Evolutionary conservation across 1,140 invertebrate genomes (phyloP).

Genomic region (Polyergus mexicanus): DNA sequence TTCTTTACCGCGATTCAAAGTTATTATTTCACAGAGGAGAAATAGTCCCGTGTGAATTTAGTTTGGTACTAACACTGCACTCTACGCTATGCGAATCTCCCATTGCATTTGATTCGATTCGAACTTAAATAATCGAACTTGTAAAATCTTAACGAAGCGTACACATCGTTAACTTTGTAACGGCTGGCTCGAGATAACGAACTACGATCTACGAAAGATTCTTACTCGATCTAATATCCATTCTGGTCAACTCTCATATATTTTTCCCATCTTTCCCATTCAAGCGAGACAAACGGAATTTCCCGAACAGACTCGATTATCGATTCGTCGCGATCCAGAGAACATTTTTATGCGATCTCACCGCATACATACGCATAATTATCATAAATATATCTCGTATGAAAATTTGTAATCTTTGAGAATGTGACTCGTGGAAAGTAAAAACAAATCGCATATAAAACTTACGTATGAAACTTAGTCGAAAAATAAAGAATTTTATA

Average conservation of each 20-base stretch:
- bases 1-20: background rate
- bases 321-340: slow-evolving; percentile 14
- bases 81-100: background rate
- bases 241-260: slow-evolving; percentile 38
- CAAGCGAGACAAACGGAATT: slow-evolving; percentile 30
- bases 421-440: background rate
- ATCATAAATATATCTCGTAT: background rate
- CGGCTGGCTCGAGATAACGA: slow-evolving; percentile 1
- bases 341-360: slow-evolving; percentile 3
- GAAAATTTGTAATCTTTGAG: background rate
- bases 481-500: too few species aligned
- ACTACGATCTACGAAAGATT: slow-evolving; percentile 21
- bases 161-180: slow-evolving; percentile 1
- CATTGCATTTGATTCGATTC: background rate
- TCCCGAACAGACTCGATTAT: background rate
- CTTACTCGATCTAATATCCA: slow-evolving; percentile 21
- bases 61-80: background rate
- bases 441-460: background rate
- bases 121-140: background rate
- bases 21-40: background rate
- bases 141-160: slow-evolving; percentile 14
- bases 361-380: slow-evolving; percentile 28
- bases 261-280: slow-evolving; percentile 24
- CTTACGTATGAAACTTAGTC: background rate
- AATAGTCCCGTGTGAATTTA: background rate